Evolutionary conservation across 2,797 vertebrate species (phyloP).

Genomic region (Fringilla coelebs): DNA sequence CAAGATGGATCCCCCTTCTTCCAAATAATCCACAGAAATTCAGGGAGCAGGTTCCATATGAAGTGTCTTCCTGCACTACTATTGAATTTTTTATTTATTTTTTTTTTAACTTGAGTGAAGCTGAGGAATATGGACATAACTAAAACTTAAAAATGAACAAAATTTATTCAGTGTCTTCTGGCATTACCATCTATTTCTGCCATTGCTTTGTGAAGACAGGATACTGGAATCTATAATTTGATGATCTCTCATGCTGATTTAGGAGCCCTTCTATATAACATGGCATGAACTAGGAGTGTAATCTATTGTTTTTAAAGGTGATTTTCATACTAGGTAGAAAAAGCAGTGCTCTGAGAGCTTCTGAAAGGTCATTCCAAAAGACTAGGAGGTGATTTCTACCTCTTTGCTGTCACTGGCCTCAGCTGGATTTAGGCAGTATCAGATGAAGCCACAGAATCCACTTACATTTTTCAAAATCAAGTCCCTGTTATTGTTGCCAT

Average conservation of each 20-base stretch:
- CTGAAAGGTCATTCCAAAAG: neutral
- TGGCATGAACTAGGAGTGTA: neutral
- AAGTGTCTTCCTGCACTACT: neutral
- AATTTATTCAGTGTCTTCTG: neutral
- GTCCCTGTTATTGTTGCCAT: neutral
- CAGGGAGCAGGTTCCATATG: neutral
- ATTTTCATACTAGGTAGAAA: neutral
- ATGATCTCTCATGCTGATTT: neutral
- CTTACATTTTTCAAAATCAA: neutral
- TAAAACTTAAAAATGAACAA: neutral
- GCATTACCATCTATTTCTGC: neutral
- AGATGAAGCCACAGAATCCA: neutral
- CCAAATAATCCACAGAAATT: neutral
- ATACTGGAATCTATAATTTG: neutral
- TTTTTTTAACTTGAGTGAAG: neutral
- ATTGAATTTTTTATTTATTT: neutral
- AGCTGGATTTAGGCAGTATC: neutral
- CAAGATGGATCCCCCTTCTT: neutral
- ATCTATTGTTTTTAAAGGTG: neutral
- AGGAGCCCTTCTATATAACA: neutral
- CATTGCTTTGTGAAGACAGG: neutral
- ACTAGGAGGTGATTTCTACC: neutral
- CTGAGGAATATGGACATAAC: neutral
- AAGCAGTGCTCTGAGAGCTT: neutral
- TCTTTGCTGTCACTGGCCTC: neutral